These are phyloP conservation scores for Stenurella melanura DNA, from an alignment of 2,888 invertebrate genomes.

Conservation along the genomic window DNA sequence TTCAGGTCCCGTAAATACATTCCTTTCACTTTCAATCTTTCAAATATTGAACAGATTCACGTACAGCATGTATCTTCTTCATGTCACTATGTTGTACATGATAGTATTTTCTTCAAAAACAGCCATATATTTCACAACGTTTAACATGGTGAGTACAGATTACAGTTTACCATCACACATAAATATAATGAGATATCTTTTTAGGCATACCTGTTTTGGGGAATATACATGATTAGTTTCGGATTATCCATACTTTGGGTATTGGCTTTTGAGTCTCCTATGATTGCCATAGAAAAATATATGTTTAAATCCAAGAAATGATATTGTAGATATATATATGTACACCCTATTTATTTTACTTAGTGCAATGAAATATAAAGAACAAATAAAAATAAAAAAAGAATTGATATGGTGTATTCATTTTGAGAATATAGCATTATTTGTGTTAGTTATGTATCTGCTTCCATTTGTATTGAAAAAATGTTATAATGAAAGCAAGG, in stretches of 20 bases:
- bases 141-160: conserved; percentile 61
- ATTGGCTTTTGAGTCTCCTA: conserved; percentile 72
- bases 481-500: too few relatives aligned
- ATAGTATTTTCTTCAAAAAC: conserved; percentile 52
- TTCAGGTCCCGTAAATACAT: conserved; percentile 74
- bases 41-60: conserved; percentile 76
- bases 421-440: too few relatives aligned
- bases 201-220: conserved; percentile 71
- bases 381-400: too few relatives aligned
- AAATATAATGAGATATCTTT: conserved; percentile 30
- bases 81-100: conserved; percentile 66
- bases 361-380: too few relatives aligned
- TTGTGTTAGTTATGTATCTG: too few relatives aligned
- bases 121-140: conserved; percentile 59
- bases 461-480: too few relatives aligned
- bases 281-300: conserved; percentile 70
- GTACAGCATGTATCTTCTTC: conserved; percentile 76
- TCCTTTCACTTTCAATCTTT: conserved; percentile 74
- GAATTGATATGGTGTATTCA: too few relatives aligned
- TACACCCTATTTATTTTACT: too few relatives aligned
- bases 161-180: neutral
- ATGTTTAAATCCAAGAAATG: conserved; percentile 23
- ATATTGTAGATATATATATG: neutral
- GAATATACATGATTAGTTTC: conserved; percentile 70
- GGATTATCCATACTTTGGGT: conserved; percentile 69